Base-by-base conservation (phyloP, 2,113 vertebrate species). In the Atherinomorus stipes region DNA sequence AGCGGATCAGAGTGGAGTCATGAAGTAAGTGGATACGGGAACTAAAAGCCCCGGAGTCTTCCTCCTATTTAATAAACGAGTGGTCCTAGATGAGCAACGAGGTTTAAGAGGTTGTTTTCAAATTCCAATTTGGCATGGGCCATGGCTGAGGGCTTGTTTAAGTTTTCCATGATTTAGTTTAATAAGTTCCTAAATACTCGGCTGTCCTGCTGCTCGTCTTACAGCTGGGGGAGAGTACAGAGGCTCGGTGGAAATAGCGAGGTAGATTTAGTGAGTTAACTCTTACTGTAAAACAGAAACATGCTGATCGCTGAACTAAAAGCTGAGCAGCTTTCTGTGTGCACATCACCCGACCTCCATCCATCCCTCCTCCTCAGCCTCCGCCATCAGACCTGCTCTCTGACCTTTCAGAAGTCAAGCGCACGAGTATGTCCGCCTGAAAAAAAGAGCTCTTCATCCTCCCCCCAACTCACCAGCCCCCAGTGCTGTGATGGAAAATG, bases 51-150 rank as follows among this genome's bases (percentile, higher is more conserved):
- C 57, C 34, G 52, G 74, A 80, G 78, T 77, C 74, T 77, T 80
- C 66, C 70, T 79, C 76, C 85, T 67, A 76, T 90, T 88, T 88
- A 88, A 86, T 89, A 90, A 90, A 78, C 42, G 52, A 65, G 52
- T 18, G 70, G 84, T 73, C 82, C 85, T 77, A 82, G 76, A 82
- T 76, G 82, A 88, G 85, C 76, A 69, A 68, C 28, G n/a, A 71
- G 76, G 76, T 87, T 93, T 89, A 90, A 62, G 73, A 90, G 88
- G 70, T 88, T 89, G 84, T 89, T 91, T 90, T 87, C 68, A 90
- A 86, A 91, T 83, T 85, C 86, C 69, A 76, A 56, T 88, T 86
- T 85, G 83, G 87, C 84, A 77, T 23, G 52, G 65, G 78, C 57
- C 78, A 83, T 57, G 34, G 85, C 86, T 72, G 65, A 52, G 18